These are phyloP conservation scores for Augiades crinisus DNA, from an alignment of 2,888 invertebrate species.

Conservation along the genomic window DNA sequence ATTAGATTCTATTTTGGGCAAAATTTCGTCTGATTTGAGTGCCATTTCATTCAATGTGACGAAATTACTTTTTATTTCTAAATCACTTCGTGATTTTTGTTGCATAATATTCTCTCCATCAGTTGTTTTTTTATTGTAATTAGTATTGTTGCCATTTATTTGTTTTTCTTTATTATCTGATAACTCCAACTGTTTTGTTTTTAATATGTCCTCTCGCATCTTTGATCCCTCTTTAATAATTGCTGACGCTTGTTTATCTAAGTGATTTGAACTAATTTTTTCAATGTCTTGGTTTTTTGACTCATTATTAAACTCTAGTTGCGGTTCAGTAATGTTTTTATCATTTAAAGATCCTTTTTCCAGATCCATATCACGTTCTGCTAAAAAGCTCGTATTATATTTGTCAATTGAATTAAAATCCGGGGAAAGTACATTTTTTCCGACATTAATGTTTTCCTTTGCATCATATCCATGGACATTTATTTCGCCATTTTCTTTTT, in stretches of 20 bases:
- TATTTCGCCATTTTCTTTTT: background rate
- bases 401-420: no score
- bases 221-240: background rate
- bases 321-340: background rate
- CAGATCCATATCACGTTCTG: background rate
- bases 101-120: no score
- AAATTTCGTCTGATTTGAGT: no score
- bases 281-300: background rate
- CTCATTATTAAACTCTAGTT: background rate
- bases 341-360: background rate
- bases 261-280: background rate
- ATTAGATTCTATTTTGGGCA: no score
- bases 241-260: background rate
- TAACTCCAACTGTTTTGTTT: background rate
- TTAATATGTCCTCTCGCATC: background rate
- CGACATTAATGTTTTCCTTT: background rate
- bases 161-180: background rate
- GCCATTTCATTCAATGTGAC: no score
- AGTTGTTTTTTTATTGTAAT: background rate
- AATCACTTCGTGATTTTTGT: no score
- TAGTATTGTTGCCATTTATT: background rate
- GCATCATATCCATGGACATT: background rate
- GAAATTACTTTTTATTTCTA: no score
- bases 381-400: background rate
- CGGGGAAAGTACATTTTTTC: no score